Evolutionary conservation across 2,113 vertebrate species (phyloP), one percentile per base, ranked within the genome.

Genomic region (Gnathonemus echidnorhynchus): DNA sequence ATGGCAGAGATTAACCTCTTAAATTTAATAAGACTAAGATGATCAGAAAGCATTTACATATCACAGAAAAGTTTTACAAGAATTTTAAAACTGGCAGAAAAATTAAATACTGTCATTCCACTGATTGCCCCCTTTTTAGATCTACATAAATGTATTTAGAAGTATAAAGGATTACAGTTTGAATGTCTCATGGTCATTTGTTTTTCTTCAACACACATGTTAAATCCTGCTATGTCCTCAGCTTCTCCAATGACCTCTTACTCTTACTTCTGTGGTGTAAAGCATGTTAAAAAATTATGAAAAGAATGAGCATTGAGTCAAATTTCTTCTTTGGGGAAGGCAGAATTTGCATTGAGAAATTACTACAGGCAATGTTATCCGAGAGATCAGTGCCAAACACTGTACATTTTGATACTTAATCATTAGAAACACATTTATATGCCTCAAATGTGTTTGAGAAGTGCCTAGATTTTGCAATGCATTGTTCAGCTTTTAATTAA

Each of bases 391-490:
- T 48, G 45, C 84, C n/a, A 42, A n/a, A 49, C 45, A 50, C 48
- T 49, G 24, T 85, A 24, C 19, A 9, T 50, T 50, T 48, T 86
- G 84, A 86, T 86, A 24, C 5, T 31, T 50, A 48, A 86, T 86
- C n/a, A 86, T 86, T 86, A 49, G 84, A 49, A 87, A 87, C 86
- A 56, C n/a, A 87, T 87, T 87, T 87, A 87, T 87, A 58, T 56
- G 50, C 52, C 49, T 31, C 24, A 87, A 21, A 87, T 39, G 27
- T 87, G 52, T 87, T 35, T 15, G 85, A 52, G 86, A 56, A n/a
- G 86, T 31, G 17, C 9, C 50, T 31, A 88, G 49, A 31, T 21
- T 89, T 89, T 7, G 8, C 46, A 77, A 48, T 27, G 58, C 31
- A 77, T 35, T 56, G 46, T 84, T 89, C 80, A 45, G 27, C 35